Evolutionary conservation across 2,888 invertebrate species (phyloP).

Genomic region (Ashinkailepas kermadecensis): DNA sequence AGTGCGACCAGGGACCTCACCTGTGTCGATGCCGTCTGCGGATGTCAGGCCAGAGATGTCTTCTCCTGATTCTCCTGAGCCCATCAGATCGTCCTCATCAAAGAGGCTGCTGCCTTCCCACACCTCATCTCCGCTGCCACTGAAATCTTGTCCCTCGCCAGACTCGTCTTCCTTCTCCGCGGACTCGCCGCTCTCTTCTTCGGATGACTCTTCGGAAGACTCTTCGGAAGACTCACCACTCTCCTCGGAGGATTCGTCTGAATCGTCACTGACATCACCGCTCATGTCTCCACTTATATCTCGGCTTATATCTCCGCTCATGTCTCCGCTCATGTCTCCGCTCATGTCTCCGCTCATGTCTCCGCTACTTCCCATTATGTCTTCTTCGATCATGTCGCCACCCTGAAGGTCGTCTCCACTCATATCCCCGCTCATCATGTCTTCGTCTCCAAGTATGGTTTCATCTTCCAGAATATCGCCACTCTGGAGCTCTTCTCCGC

Average conservation of each 20-base stretch:
- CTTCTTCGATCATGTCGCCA: background rate
- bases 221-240: background rate
- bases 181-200: background rate
- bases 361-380: background rate
- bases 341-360: background rate
- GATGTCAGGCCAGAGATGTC: background rate
- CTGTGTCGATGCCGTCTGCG: background rate
- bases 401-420: constrained; percentile 23
- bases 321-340: background rate
- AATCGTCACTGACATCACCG: background rate
- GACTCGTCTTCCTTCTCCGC: background rate
- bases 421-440: background rate
- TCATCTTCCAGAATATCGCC: background rate
- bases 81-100: background rate
- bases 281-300: background rate
- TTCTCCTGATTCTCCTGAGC: background rate
- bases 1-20: background rate
- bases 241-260: background rate
- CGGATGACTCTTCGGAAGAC: background rate
- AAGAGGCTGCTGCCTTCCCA: background rate
- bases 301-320: background rate
- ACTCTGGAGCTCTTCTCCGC: background rate
- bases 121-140: background rate
- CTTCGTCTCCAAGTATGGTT: background rate
- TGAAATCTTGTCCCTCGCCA: background rate